Percentiles rank a stretch among this genome's conserved stretches.
These are phyloP conservation scores for Lasioglossum vierecki DNA, from an alignment of 2,888 invertebrate genomes.

Conservation along the genomic window DNA sequence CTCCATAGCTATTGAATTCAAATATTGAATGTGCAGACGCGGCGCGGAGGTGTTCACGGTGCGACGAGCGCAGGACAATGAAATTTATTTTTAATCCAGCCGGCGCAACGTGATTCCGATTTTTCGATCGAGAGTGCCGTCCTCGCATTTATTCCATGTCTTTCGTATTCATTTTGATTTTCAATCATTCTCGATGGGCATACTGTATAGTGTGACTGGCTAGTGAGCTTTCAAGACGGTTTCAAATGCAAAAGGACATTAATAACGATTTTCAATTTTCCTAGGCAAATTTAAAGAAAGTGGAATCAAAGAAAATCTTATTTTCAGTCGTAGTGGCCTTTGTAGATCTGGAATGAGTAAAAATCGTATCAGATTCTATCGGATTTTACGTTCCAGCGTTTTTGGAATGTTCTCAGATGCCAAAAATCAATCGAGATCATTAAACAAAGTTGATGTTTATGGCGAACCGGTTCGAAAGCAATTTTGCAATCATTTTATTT, in stretches of 20 bases:
- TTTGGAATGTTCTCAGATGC: too few species aligned
- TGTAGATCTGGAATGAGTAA: too few species aligned
- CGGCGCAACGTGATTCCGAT: not conserved
- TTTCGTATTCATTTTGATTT: not conserved
- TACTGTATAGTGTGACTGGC: not conserved
- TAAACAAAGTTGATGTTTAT: too few species aligned
- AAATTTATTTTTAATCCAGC: conserved; percentile 36
- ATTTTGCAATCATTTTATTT: too few species aligned
- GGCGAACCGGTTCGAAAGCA: too few species aligned
- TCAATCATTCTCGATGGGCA: conserved; percentile 30
- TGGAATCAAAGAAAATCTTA: too few species aligned
- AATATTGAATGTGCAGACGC: conserved; percentile 5
- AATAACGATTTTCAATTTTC: conserved; percentile 28
- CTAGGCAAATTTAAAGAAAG: too few species aligned
- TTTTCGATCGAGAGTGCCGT: not conserved
- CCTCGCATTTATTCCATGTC: too few species aligned
- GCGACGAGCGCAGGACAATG: not conserved
- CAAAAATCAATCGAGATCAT: too few species aligned
- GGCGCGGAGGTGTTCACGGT: not conserved
- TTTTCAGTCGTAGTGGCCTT: too few species aligned
- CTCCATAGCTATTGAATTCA: conserved; percentile 6
- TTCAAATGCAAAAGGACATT: conserved; percentile 33
- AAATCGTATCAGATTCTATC: too few species aligned
- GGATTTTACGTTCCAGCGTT: too few species aligned
- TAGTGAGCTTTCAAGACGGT: conserved; percentile 6